phyloP scores from a whole-genome alignment of 2,797 vertebrate species.

The Tauraco hartlaubi region DNA sequence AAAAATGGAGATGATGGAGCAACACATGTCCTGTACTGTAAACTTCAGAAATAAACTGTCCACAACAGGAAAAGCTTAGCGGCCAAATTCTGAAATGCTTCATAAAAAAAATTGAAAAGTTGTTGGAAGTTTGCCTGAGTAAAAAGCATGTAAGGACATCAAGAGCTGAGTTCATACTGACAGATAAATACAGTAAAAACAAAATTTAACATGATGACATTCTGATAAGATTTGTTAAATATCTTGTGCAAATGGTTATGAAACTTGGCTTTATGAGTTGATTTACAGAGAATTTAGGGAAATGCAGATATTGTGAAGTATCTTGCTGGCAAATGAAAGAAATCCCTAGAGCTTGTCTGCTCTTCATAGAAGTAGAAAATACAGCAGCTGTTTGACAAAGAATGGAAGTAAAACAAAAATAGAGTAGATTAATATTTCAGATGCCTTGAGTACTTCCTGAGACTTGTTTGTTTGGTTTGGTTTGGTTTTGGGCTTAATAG shows the following conservation, averaged over 20 bases:
- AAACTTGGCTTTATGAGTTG: slow-evolving; percentile 24
- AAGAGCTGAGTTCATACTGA: slow-evolving; percentile 5
- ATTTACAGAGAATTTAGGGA: slow-evolving; percentile 15
- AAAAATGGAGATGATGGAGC: not conserved
- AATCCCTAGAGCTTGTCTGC: slow-evolving; percentile 13
- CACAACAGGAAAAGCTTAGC: not conserved
- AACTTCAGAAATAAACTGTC: not conserved
- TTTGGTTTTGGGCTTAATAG: not conserved
- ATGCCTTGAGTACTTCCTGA: slow-evolving; percentile 30
- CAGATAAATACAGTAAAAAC: slow-evolving; percentile 17
- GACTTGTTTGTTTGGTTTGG: slow-evolving; percentile 22
- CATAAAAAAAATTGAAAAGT: not conserved
- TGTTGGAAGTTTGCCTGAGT: not conserved
- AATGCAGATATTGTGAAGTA: slow-evolving; percentile 1
- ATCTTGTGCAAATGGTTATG: slow-evolving; percentile 30
- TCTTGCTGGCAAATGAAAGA: slow-evolving; percentile 24
- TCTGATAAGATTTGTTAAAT: slow-evolving; percentile 41
- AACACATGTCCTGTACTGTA: not conserved
- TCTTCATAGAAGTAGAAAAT: slow-evolving; percentile 21
- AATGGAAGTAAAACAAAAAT: slow-evolving; percentile 59
- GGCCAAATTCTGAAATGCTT: not conserved
- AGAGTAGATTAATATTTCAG: slow-evolving; percentile 39
- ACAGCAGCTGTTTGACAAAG: slow-evolving; percentile 42
- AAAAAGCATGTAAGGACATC: not conserved
- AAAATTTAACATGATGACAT: not conserved